Conservation (phyloP, 2,888 invertebrate species). For the Steinernema hermaphroditum region DNA sequence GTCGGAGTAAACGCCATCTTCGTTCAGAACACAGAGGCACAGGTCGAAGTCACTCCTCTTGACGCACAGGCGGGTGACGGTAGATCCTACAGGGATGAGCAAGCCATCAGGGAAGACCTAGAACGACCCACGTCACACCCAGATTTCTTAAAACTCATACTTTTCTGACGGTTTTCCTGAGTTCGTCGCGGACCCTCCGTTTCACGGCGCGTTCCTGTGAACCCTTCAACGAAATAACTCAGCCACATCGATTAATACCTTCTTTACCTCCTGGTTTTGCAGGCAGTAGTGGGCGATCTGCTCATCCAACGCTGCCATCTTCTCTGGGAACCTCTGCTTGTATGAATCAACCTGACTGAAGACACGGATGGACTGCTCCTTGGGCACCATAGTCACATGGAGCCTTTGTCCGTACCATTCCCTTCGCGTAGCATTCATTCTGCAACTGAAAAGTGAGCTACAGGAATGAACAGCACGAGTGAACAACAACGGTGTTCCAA, state of each 20-base stretch:
- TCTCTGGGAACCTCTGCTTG: neutral
- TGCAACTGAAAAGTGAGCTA: no score
- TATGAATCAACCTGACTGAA: neutral
- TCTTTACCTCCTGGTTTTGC: neutral
- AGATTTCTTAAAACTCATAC: neutral
- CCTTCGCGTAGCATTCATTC: no score
- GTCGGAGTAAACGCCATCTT: neutral
- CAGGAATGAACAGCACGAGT: no score
- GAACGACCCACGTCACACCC: neutral
- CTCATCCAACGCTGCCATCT: neutral
- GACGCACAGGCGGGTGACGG: neutral
- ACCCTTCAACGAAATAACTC: no score
- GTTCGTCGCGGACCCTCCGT: no score
- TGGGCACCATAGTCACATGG: neutral
- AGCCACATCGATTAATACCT: no score
- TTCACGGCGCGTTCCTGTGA: no score
- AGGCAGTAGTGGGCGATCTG: neutral
- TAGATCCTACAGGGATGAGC: neutral
- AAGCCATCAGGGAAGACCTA: neutral
- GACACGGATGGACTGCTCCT: neutral
- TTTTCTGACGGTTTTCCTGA: no score
- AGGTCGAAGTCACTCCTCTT: conserved; percentile 4
- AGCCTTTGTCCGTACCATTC: no score
- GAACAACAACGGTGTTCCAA: no score
- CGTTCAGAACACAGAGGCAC: neutral